Percentiles rank a stretch among this genome's conserved stretches.
phyloP scores from a whole-genome alignment of 2,888 invertebrate species.

The Leptopilina syphax region DNA sequence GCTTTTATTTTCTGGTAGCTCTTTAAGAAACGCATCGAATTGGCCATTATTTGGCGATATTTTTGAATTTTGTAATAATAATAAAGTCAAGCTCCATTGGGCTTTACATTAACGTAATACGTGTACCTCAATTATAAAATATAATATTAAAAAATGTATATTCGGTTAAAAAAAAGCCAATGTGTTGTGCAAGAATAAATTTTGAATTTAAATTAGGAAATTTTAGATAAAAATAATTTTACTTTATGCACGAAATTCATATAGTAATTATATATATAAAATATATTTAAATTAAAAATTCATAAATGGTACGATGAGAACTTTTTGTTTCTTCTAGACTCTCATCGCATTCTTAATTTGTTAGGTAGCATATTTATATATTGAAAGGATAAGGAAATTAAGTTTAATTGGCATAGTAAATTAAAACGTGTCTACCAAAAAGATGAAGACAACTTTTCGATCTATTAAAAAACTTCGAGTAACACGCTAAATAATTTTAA shows the following conservation, averaged over 20 bases:
- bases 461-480: neutral
- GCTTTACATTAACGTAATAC: constrained; percentile 10
- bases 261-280: constrained; percentile 23
- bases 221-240: constrained; percentile 25
- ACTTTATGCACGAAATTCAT: constrained; percentile 36
- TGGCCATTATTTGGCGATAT: neutral
- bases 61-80: constrained; percentile 25
- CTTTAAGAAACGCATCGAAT: neutral
- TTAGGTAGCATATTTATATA: neutral
- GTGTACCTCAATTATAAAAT: constrained; percentile 16
- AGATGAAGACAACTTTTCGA: neutral
- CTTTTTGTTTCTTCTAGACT: neutral
- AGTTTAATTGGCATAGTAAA: constrained; percentile 8
- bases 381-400: neutral
- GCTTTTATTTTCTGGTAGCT: neutral
- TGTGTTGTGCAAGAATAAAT: constrained; percentile 38
- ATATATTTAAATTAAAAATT: neutral
- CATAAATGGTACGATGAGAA: neutral
- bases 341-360: neutral
- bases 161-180: constrained; percentile 20
- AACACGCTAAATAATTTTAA: constrained; percentile 20
- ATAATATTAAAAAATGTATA: constrained; percentile 5
- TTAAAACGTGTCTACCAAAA: neutral
- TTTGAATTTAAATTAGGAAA: constrained; percentile 11
- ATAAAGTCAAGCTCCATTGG: constrained; percentile 1